Base-by-base conservation (phyloP, 2,888 invertebrate species). In the Vannuccia rotundouncinata region DNA sequence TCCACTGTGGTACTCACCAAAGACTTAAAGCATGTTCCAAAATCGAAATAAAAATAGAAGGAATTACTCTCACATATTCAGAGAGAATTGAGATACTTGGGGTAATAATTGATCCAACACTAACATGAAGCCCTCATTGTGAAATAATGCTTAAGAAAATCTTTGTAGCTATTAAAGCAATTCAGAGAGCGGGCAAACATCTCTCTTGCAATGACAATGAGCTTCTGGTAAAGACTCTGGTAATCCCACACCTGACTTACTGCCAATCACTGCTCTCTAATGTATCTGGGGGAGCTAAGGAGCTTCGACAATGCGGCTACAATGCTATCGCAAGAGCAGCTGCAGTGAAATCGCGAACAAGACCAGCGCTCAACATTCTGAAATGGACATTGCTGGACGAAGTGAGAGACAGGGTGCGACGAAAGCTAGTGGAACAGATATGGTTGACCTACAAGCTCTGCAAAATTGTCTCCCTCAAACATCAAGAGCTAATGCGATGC, bases 201-300 rank as follows among this genome's bases (percentile, higher is more conserved):
- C 66, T 5, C 66, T 66, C 66, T 22, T 2, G 5, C 66, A 66
- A 66, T 22, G 66, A 66, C 25, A 66, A 66, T 27, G 66, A 66
- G 25, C 66, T 66, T 17, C 66, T 66, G 22, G 66, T 27, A 66
- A 66, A 66, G 25, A 66, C 66, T 27, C 66, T 66, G 66, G 66
- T 22, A 66, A 66, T 66, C 17, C 45, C 66, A 66, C 66, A 66
- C 66, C 66, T 66, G 66, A 66, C 66, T 27, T 66, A 66, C 66
- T 66, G 66, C 17, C 22, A 66, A 66, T 66, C 66, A 66, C 2
- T 66, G 25, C 25, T 66, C 66, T 66, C 66, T 27, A 27, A 66
- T 27, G 66, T 27, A 27, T n/a, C 66, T 27, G 25, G 25, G 25
- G 10, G 25, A 22, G 66, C 66, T 22, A 66, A 5, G 25, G 10